Base-by-base conservation (phyloP, 2,888 invertebrate genomes). In the Philhelius pedissequus region DNA sequence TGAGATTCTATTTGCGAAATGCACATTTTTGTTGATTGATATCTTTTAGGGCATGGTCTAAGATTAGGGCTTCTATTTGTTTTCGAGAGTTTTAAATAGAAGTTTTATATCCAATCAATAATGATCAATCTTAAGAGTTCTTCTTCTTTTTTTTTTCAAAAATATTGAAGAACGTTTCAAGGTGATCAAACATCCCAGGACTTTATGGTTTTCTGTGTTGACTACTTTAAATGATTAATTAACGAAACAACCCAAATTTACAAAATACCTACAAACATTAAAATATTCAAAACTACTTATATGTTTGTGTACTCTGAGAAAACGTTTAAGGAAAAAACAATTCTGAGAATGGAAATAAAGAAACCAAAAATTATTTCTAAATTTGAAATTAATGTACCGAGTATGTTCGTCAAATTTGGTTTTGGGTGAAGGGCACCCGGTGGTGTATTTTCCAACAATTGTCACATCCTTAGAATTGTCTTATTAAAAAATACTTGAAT, bases 221-320 rank as follows among this genome's bases (percentile, higher is more conserved):
- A 40, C 43, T 43, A 18, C 15, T 43, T 40, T 40, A 40, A 38
- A 40, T 15, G 8, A 15, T 15, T 15, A 18, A 1, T 18, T 9
- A 8, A 43, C 3, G 15, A 43, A 43, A 48, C 13, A 22, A 48
- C 22, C 22, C 22, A 48, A 4, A 4, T 64, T 54, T 25, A 69
- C 54, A 75, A 81, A 70, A 11, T 18, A n/a, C n/a, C n/a, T n/a
- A 32, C 11, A n/a, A 66, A 80, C 60, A 81, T 30, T 30, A 64
- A 40, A 38, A 56, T 60, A 27, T 18, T 62, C 25, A 68, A 78
- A 64, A 40, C 82, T 78, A 62, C 18, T 62, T 27, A 9, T 52
- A 9, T 18, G 11, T 56, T 11, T 35, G 7, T 43, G 13, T 60
- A n/a, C 30, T 22, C 13, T 43, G 35, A 66, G 52, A 52, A 50